phyloP scores from a whole-genome alignment of 1,140 invertebrate genomes.

The Drosophila varians region DNA sequence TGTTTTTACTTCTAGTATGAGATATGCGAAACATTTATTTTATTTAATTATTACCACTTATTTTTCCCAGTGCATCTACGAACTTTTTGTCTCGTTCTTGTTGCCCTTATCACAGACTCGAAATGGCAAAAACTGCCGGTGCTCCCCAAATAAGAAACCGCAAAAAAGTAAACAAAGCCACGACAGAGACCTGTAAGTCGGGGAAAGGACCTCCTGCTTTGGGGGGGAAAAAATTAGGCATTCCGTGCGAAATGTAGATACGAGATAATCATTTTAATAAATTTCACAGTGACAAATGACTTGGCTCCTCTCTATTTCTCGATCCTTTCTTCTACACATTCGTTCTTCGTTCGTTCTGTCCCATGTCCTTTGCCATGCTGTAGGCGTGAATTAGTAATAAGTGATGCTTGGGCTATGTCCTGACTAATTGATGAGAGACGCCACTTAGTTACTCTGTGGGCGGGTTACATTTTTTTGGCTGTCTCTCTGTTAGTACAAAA shows the following conservation, averaged over 20 bases:
- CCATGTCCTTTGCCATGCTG: slow-evolving; percentile 10
- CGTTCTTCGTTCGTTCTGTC: slow-evolving; percentile 1
- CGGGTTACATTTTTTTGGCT: not conserved
- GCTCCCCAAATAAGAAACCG: slow-evolving; percentile 22
- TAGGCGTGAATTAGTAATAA: slow-evolving; percentile 73
- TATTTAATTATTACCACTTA: not conserved
- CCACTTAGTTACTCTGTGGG: not conserved
- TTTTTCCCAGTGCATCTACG: slow-evolving; percentile 10
- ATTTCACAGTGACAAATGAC: slow-evolving; percentile 80
- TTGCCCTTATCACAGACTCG: slow-evolving; percentile 32
- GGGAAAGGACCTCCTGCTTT: too few relatives aligned
- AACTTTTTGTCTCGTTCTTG: slow-evolving; percentile 7
- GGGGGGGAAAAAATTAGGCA: slow-evolving; percentile 65
- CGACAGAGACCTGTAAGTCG: not conserved
- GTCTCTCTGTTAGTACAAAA: not conserved
- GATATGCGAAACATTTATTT: too few relatives aligned
- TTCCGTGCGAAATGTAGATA: slow-evolving; percentile 77
- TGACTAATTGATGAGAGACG: slow-evolving; percentile 48
- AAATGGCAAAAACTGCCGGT: slow-evolving; percentile 33
- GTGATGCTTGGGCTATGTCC: slow-evolving; percentile 18
- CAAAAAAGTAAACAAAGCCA: slow-evolving; percentile 17
- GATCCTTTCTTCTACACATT: not conserved
- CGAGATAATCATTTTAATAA: slow-evolving; percentile 82
- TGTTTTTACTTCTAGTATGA: too few relatives aligned
- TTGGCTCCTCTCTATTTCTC: slow-evolving; percentile 18